These are phyloP conservation scores for Calycopis cecrops DNA, from an alignment of 1,140 invertebrate species.

Conservation along the genomic window DNA sequence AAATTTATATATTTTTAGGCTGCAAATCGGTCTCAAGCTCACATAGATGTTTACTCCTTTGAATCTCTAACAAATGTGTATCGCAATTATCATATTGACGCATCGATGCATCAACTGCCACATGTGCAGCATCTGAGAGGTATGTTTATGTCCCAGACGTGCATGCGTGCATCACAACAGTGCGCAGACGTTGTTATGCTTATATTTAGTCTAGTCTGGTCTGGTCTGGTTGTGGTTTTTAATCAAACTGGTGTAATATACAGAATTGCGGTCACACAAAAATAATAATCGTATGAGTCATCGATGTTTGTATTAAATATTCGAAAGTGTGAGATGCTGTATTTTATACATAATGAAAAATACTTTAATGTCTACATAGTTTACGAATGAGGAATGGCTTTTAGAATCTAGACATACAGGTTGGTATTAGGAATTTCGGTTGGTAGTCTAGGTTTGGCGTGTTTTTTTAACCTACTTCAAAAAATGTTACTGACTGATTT, in stretches of 20 bases:
- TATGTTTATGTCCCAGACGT: neutral
- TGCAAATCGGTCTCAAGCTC: too few species aligned
- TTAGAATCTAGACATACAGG: too few species aligned
- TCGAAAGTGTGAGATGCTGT: neutral
- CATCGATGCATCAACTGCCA: too few species aligned
- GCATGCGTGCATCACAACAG: neutral
- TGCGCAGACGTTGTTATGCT: neutral
- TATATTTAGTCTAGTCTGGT: conserved; percentile 3
- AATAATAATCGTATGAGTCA: conserved; percentile 6
- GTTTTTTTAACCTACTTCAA: neutral
- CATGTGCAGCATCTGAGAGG: too few species aligned
- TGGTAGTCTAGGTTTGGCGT: too few species aligned
- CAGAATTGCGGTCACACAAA: conserved; percentile 4
- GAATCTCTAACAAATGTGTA: too few species aligned
- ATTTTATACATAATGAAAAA: neutral
- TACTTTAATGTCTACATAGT: neutral
- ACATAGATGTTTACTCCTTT: too few species aligned
- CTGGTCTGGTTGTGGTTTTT: neutral
- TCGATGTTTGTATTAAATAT: neutral
- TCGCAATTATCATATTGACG: too few species aligned
- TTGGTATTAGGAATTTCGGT: too few species aligned
- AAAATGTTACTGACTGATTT: neutral
- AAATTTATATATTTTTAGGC: too few species aligned
- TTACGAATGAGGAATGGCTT: neutral
- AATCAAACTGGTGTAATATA: conserved; percentile 4